Evolutionary conservation across 2,113 vertebrate genomes (phyloP), one percentile per base, ranked within the genome.

Genomic region (Sciurus niger): DNA sequence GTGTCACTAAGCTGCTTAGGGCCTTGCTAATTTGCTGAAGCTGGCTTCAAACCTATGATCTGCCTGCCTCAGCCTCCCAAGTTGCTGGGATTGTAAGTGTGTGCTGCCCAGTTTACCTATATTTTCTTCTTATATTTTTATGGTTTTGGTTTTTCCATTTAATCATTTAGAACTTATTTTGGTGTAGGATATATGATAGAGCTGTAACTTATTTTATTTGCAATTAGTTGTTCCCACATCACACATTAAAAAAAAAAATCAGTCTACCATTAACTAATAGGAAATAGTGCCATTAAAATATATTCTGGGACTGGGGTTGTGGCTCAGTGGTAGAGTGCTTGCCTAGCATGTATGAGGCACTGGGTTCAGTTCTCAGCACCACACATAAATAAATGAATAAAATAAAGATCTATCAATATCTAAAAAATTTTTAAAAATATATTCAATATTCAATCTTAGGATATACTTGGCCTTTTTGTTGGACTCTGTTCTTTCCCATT

Each of bases 161-260:
- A 63, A 82, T 82, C 43, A 77, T 60, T 16, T 84, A 84, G 70
- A 93, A 70, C 34, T 93, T 58, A 58, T 67, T 89, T 93, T 70
- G 9, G 73, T 78, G 4, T 48, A 37, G 60, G n/a, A 25, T 46
- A 2, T 65, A 78, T 46, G 30, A 20, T 2, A 63, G 37, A 60
- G 77, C 10, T 78, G 13, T 43, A 34, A 67, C 14, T 72, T 70
- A 43, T 65, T 73, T 63, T 32, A 51, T 63, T 68, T 84, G 30
- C n/a, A 84, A 60, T 34, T 96, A 89, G 70, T 67, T 89, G 8
- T 84, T 84, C 53, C 34, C 83, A 79, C 4, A 79, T 72, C 14
- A 79, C 48, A 72, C 48, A 40, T 84, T 34, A 22, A 22, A 58
- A 58, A 55, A 48, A 55, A 58, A 58, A 58, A 7, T 73, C 46